Evolutionary conservation across 2,888 invertebrate species (phyloP).

Genomic region (Apamea crenata): DNA sequence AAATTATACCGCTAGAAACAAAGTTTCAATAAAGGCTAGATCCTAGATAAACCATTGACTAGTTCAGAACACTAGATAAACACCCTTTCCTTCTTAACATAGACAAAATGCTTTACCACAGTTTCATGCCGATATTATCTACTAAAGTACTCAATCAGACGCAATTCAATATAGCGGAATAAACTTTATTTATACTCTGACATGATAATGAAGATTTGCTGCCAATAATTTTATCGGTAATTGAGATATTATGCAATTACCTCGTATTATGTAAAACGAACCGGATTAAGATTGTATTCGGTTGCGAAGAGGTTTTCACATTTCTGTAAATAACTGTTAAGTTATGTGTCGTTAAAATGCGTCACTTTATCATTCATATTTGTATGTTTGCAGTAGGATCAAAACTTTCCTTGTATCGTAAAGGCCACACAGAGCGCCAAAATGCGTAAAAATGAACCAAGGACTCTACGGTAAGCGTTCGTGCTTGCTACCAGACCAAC

Average conservation of each 20-base stretch:
- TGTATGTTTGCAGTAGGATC: not conserved
- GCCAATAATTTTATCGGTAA: constrained; percentile 55
- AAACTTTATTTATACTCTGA: constrained; percentile 52
- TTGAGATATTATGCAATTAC: constrained; percentile 64
- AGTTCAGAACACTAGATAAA: constrained; percentile 45
- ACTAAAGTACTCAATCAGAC: constrained; percentile 30
- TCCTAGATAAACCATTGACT: constrained; percentile 38
- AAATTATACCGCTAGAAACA: constrained; percentile 44
- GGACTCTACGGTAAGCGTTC: not conserved
- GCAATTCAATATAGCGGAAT: constrained; percentile 36
- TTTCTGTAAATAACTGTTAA: constrained; percentile 52
- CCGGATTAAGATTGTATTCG: constrained; percentile 60
- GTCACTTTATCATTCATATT: constrained; percentile 22
- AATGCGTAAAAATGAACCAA: too few relatives aligned
- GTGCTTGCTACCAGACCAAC: not conserved
- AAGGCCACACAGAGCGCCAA: constrained; percentile 7
- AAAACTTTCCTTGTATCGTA: constrained; percentile 26
- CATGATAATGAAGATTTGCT: constrained; percentile 59
- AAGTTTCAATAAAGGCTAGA: constrained; percentile 61
- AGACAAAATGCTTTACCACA: constrained; percentile 44
- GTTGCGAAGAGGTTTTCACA: constrained; percentile 53
- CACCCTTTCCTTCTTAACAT: constrained; percentile 47
- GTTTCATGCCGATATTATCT: constrained; percentile 48
- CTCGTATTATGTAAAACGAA: constrained; percentile 59
- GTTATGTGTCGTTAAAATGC: constrained; percentile 28